Evolutionary conservation across 2,888 invertebrate genomes (phyloP), one percentile per base, ranked within the genome.

Genomic region (Melanophora roralis): DNA sequence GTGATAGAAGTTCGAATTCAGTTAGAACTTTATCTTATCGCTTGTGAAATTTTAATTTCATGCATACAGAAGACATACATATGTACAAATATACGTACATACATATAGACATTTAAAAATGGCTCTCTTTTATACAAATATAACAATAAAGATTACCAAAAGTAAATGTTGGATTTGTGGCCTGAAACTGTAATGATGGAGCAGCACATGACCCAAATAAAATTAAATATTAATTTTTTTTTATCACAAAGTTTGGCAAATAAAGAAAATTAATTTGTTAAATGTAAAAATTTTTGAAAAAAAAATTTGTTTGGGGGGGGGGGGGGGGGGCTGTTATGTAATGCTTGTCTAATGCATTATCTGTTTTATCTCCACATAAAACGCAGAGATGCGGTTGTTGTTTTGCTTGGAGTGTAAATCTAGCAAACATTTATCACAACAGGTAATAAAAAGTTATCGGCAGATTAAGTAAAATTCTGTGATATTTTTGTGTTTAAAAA

Each of bases 11-110:
- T 49, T 64, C 21, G 49, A 64, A 62, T 55, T 76, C 40, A 7
- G 55, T 40, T 69, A 16, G 47, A 76, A 76, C 40, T 57, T 69
- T 69, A 76, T 76, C 76, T 76, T 69, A 69, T 69, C 76, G 19
- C 38, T 64, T 38, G 53, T 47, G 45, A 69, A 69, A 45, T 60
- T 53, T 59, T 65, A 38, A 43, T 27, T 53, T 51, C 59, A 67
- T 60, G 59, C 59, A 67, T 32, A 27, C 45, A 9, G 16, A 49
- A 11, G 6, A 27, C 27, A 27, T 5, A 27, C 27, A 6, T 5
- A 27, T 5, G 6, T 3, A 27, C 6, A 67, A 45, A 27, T 47
- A 9, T 32, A 49, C 21, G 6, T 6, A 27, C 27, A 27, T 5
- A 27, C 27, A 6, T 5, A 27, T 5, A 27, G 27, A 27, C 6